Conservation (phyloP, 2,797 vertebrate species). For the Lepus townsendii region DNA sequence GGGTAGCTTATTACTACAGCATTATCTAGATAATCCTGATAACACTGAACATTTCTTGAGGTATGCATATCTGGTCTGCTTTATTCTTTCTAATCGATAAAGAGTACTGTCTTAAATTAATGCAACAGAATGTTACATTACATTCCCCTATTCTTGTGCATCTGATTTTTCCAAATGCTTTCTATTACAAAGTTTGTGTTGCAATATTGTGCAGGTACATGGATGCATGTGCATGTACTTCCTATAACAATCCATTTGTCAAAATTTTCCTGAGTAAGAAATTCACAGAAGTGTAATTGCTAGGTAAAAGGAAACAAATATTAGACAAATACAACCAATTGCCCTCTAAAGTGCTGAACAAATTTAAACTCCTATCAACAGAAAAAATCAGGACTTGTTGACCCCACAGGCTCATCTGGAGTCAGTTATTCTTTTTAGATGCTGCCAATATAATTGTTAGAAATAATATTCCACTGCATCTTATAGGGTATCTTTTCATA, state of each 20-base stretch:
- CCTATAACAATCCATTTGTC: not conserved
- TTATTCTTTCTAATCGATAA: constrained; percentile 46
- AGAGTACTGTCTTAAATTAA: constrained; percentile 31
- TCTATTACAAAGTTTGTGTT: constrained; percentile 20
- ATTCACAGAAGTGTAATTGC: constrained; percentile 32
- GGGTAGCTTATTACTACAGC: not conserved
- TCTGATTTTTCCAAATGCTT: constrained; percentile 41
- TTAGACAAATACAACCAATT: not conserved
- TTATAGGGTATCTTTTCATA: constrained; percentile 19
- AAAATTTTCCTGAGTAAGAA: constrained; percentile 48
- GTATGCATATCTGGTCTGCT: not conserved
- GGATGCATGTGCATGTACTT: not conserved
- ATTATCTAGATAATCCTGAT: not conserved
- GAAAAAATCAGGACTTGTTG: constrained; percentile 51
- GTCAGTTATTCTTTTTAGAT: constrained; percentile 42
- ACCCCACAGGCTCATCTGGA: not conserved
- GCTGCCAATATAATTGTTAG: constrained; percentile 1
- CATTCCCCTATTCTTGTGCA: not conserved
- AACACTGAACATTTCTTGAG: constrained; percentile 21
- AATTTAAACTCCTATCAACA: constrained; percentile 27
- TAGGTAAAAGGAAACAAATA: constrained; percentile 7
- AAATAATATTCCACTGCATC: constrained; percentile 41
- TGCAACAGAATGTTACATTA: not conserved
- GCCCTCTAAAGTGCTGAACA: constrained; percentile 38
- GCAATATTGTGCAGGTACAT: not conserved